These are phyloP conservation scores for Myiothlypis coronata DNA, from an alignment of 2,797 vertebrate genomes.

Conservation along the genomic window DNA sequence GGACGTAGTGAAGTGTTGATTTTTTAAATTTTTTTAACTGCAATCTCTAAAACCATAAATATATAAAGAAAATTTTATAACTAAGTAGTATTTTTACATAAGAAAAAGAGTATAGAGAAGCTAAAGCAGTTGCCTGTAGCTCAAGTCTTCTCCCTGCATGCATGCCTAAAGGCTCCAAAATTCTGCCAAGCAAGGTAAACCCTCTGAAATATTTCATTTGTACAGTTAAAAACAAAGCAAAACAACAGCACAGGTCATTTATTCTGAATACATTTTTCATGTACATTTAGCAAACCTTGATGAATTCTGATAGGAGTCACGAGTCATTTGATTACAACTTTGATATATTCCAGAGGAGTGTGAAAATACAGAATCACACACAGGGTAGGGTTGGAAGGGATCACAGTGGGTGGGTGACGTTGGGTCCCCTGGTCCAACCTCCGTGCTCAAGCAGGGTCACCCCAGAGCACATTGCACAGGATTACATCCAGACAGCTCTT, in stretches of 20 bases:
- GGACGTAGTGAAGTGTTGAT: fast-evolving
- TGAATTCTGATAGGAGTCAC: background rate
- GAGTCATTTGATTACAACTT: background rate
- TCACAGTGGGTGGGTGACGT: too few relatives aligned
- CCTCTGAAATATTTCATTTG: background rate
- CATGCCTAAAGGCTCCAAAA: background rate
- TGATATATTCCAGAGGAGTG: background rate
- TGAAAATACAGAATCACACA: background rate
- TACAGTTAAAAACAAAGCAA: background rate
- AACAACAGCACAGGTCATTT: background rate
- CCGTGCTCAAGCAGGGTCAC: background rate
- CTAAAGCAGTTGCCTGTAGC: background rate
- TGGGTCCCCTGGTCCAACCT: background rate
- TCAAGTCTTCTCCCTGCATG: background rate
- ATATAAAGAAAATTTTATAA: background rate
- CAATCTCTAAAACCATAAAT: background rate
- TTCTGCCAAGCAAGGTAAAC: background rate
- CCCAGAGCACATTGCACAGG: background rate
- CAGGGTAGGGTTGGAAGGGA: background rate
- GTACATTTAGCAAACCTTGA: background rate
- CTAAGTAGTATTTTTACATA: background rate
- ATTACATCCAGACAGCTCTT: background rate
- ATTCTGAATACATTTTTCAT: background rate
- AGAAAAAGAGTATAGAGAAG: background rate
- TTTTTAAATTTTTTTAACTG: background rate